These are phyloP conservation scores for Mythimna pallens DNA, from an alignment of 2,888 invertebrate genomes.

Conservation along the genomic window DNA sequence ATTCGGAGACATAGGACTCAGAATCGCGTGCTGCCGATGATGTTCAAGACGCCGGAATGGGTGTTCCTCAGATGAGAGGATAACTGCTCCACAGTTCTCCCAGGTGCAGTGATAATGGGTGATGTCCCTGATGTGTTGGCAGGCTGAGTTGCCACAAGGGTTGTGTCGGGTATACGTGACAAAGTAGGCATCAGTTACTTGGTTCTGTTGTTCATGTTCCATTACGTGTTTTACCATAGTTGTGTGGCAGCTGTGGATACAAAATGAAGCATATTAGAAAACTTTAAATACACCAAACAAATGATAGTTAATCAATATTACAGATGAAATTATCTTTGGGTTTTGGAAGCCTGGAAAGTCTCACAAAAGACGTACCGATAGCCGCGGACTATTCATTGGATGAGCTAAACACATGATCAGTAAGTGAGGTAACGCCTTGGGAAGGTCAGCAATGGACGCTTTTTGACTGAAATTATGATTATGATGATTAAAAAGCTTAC, in stretches of 20 bases:
- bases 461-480: not conserved
- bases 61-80: slow-evolving; percentile 93
- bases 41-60: slow-evolving; percentile 96
- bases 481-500: slow-evolving; percentile 76
- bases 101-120: slow-evolving; percentile 97
- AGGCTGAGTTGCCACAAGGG: slow-evolving; percentile 92
- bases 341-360: too few relatives aligned
- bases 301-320: too few relatives aligned
- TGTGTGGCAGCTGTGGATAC: slow-evolving; percentile 87
- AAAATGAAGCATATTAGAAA: not conserved
- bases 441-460: too few relatives aligned
- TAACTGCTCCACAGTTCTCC: slow-evolving; percentile 96
- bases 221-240: slow-evolving; percentile 96
- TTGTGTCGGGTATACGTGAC: slow-evolving; percentile 92
- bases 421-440: too few relatives aligned
- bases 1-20: slow-evolving; percentile 91
- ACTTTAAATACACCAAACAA: too few relatives aligned
- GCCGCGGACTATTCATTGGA: too few relatives aligned
- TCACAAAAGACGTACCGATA: too few relatives aligned
- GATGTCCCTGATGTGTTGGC: slow-evolving; percentile 94
- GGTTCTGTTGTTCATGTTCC: slow-evolving; percentile 97
- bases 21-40: slow-evolving; percentile 95
- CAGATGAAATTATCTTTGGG: not conserved
- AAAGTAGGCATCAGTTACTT: slow-evolving; percentile 95
- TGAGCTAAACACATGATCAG: too few relatives aligned